Evolutionary conservation across 35 echinoderm and acorn worm genomes (phyloP).

Genomic region (Anneissia japonica): DNA sequence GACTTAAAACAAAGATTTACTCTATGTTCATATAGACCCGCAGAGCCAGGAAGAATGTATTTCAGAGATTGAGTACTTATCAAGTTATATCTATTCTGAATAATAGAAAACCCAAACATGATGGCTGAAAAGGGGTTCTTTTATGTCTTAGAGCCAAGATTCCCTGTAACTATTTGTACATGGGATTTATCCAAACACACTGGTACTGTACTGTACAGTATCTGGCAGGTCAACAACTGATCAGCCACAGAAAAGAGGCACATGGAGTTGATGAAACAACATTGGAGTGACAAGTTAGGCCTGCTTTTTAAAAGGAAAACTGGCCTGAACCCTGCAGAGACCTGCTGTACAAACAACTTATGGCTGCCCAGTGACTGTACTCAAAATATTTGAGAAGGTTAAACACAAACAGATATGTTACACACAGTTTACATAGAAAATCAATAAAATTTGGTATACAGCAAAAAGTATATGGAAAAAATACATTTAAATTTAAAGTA

Average conservation of each 20-base stretch:
- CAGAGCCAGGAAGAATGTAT: no score
- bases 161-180: not conserved
- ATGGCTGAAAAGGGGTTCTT: not conserved
- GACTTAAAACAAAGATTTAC: no score
- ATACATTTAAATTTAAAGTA: no score
- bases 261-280: not conserved
- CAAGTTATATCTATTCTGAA: no score
- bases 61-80: no score
- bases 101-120: not conserved
- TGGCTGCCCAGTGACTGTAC: not conserved
- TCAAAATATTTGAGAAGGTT: not conserved
- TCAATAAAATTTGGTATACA: not conserved
- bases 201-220: no score
- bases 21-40: no score
- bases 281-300: not conserved
- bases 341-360: not conserved
- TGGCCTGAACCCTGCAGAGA: not conserved
- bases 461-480: no score
- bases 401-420: not conserved
- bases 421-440: not conserved
- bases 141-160: not conserved
- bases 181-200: not conserved
- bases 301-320: not conserved
- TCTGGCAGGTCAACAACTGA: not conserved
- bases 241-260: not conserved